Evolutionary conservation across 1,140 invertebrate species (phyloP).

Genomic region (Orussus abietinus): DNA sequence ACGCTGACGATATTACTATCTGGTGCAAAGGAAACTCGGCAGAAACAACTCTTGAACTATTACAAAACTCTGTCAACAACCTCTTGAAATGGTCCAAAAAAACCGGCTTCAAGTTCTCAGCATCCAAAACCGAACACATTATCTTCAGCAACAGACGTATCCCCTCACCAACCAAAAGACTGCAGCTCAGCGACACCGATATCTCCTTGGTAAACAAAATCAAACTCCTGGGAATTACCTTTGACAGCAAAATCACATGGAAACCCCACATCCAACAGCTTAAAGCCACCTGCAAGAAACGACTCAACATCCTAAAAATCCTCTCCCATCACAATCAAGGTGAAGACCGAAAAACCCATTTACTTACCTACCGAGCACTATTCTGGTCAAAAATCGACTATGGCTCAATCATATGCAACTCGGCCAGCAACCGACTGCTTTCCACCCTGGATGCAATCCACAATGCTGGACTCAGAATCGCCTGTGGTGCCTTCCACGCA

Average conservation of each 20-base stretch:
- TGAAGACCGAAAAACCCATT: constrained; percentile 17
- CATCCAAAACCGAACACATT: constrained; percentile 7
- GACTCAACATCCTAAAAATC: constrained; percentile 17
- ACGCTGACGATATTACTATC: constrained; percentile 2
- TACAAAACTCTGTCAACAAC: constrained; percentile 1
- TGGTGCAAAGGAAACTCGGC: neutral
- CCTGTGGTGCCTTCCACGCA: constrained; percentile 14
- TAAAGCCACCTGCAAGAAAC: constrained; percentile 17
- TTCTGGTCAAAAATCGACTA: constrained; percentile 27
- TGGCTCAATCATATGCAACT: constrained; percentile 21
- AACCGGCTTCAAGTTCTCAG: constrained; percentile 11
- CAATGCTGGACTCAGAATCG: constrained; percentile 11
- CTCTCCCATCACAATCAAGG: constrained; percentile 18
- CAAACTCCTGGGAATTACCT: constrained; percentile 10
- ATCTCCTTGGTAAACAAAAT: constrained; percentile 1
- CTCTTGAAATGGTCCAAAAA: neutral
- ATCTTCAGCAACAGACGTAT: neutral
- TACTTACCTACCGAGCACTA: constrained; percentile 19
- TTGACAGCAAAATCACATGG: constrained; percentile 17
- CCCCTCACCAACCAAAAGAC: neutral
- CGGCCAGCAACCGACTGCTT: constrained; percentile 17
- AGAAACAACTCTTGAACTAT: neutral
- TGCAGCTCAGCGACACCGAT: neutral
- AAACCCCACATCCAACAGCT: constrained; percentile 14
- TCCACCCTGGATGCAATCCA: constrained; percentile 15